Evolutionary conservation across 2,113 vertebrate genomes (phyloP).

Genomic region (Tychaedon coryphoeus): DNA sequence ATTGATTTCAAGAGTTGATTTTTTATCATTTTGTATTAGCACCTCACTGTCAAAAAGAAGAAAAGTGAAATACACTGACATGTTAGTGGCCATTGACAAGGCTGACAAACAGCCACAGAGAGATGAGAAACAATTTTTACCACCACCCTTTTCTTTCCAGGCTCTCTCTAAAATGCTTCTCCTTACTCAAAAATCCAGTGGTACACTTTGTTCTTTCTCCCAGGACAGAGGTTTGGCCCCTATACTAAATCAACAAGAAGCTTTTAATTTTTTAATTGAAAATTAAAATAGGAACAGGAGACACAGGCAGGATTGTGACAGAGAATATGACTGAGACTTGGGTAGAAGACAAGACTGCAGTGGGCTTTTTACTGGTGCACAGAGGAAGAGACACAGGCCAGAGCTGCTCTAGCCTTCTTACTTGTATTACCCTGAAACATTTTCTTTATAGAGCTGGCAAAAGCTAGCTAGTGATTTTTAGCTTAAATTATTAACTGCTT

Average conservation of each 20-base stretch:
- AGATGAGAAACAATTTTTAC: background rate
- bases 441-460: background rate
- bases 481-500: slow-evolving; percentile 33
- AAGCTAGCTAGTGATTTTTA: background rate
- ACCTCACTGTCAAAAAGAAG: background rate
- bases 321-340: background rate
- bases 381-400: background rate
- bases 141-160: background rate
- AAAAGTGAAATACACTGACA: background rate
- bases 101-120: background rate
- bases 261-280: background rate
- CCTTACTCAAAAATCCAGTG: background rate
- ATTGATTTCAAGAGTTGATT: background rate
- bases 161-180: background rate
- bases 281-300: background rate
- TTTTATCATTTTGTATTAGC: background rate
- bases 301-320: background rate
- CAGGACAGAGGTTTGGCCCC: background rate
- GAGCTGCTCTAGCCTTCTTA: background rate
- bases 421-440: background rate
- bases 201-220: background rate
- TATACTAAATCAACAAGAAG: background rate
- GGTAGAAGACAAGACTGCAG: background rate
- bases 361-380: rapidly evolving
- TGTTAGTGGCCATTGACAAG: rapidly evolving